These are phyloP conservation scores for Drosophila lutescens DNA, from an alignment of 2,888 invertebrate genomes.

Conservation along the genomic window DNA sequence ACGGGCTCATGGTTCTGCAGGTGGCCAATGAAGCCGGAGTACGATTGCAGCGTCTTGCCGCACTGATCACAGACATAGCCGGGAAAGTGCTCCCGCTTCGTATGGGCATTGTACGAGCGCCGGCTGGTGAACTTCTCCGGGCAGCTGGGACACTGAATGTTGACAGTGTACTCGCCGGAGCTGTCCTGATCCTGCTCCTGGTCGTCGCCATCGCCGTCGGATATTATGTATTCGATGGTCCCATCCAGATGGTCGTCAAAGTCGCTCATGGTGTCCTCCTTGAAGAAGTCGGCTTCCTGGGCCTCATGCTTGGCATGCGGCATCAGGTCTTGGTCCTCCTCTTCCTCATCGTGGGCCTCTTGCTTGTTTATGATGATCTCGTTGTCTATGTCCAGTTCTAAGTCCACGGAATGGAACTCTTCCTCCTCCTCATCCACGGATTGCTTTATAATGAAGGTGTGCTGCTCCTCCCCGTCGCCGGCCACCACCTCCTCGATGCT, in stretches of 20 bases:
- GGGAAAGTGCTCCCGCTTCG: constrained; percentile 70
- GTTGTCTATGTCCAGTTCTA: constrained; percentile 66
- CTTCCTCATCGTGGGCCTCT: constrained; percentile 35
- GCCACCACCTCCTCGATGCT: constrained; percentile 19
- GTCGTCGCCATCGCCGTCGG: constrained; percentile 58
- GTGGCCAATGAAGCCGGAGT: constrained; percentile 73
- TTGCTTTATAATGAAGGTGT: constrained; percentile 45
- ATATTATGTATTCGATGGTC: constrained; percentile 67
- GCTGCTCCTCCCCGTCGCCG: constrained; percentile 31
- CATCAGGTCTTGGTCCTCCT: constrained; percentile 46
- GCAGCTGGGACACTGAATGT: constrained; percentile 69
- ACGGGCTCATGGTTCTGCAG: constrained; percentile 68
- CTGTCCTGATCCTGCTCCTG: constrained; percentile 58
- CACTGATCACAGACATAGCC: constrained; percentile 77
- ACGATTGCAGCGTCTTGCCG: constrained; percentile 70
- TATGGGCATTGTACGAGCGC: constrained; percentile 67
- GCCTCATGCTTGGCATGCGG: constrained; percentile 31
- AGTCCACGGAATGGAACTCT: constrained; percentile 54
- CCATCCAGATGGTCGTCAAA: constrained; percentile 67
- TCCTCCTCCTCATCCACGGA: constrained; percentile 39
- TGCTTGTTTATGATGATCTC: constrained; percentile 71
- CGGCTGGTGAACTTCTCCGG: constrained; percentile 61
- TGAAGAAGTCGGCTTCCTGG: constrained; percentile 34
- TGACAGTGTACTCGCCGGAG: constrained; percentile 61
- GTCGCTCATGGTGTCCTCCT: constrained; percentile 60